Conservation (phyloP, 2,113 vertebrate species). For the Steatornis caripensis region DNA sequence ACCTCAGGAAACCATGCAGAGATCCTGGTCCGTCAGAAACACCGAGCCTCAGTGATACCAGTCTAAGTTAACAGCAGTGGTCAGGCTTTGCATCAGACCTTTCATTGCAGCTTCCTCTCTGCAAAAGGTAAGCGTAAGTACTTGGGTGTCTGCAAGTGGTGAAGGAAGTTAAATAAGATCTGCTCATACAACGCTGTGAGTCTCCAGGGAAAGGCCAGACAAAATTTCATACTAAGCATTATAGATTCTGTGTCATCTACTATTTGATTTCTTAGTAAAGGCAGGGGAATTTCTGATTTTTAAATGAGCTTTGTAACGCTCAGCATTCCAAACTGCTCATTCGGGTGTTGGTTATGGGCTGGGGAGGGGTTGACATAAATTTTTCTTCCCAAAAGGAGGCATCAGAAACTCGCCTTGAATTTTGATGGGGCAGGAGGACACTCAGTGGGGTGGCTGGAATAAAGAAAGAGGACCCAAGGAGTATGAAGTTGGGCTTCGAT, state of each 20-base stretch:
- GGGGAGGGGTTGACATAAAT: not conserved
- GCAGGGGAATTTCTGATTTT: not conserved
- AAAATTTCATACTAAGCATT: not conserved
- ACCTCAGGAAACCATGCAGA: not conserved
- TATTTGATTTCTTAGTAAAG: not conserved
- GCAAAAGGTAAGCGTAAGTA: not conserved
- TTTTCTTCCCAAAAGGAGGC: not conserved
- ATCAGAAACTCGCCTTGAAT: not conserved
- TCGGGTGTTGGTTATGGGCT: not conserved
- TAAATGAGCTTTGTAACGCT: not conserved
- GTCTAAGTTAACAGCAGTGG: not conserved
- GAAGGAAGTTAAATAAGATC: not conserved
- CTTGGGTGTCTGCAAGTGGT: not conserved
- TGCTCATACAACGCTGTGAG: not conserved
- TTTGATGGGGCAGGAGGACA: not conserved
- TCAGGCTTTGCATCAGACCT: not conserved
- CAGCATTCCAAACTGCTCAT: not conserved
- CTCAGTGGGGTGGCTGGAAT: rapidly evolving
- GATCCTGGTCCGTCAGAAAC: not conserved
- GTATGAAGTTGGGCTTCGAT: not conserved
- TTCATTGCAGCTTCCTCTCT: not conserved
- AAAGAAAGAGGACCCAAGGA: not conserved
- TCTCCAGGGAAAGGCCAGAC: not conserved
- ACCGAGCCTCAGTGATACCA: not conserved
- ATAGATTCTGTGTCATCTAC: not conserved